Evolutionary conservation across 2,888 invertebrate genomes (phyloP).

Genomic region (Eilema sororculum): DNA sequence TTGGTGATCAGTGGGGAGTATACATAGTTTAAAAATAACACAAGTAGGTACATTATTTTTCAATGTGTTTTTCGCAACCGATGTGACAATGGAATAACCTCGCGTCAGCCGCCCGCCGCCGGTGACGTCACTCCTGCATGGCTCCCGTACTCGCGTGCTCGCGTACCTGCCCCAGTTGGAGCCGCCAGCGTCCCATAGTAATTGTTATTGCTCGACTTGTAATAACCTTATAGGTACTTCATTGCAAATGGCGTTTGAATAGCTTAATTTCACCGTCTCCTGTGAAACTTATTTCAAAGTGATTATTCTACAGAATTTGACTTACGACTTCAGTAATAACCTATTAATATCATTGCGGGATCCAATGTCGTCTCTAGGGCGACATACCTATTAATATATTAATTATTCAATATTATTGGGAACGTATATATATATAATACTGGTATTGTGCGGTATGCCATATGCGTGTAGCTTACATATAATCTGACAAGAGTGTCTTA

Average conservation of each 20-base stretch:
- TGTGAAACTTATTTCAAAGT: constrained; percentile 18
- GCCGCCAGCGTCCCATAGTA: constrained; percentile 30
- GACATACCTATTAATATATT: neutral
- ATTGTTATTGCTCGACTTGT: constrained; percentile 24
- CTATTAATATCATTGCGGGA: constrained; percentile 3
- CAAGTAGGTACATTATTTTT: too few relatives aligned
- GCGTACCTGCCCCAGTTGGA: neutral
- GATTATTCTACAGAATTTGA: constrained; percentile 29
- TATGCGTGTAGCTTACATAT: neutral
- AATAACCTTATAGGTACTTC: constrained; percentile 36
- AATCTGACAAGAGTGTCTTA: neutral
- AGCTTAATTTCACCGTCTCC: constrained; percentile 23
- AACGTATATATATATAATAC: neutral
- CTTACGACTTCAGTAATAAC: constrained; percentile 17
- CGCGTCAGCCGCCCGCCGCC: constrained; percentile 4
- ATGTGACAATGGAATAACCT: too few relatives aligned
- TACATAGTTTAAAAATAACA: too few relatives aligned
- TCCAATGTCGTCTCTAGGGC: constrained; percentile 2
- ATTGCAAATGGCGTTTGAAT: constrained; percentile 36
- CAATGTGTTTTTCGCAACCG: too few relatives aligned
- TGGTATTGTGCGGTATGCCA: neutral
- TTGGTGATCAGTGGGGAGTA: too few relatives aligned
- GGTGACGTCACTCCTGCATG: constrained; percentile 3
- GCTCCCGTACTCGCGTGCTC: neutral
- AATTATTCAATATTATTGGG: neutral